A percentile compares a stretch with the other conserved stretches of the same genome.
Evolutionary conservation across 1,140 invertebrate genomes (phyloP).

Genomic region (Drosophila leontia): DNA sequence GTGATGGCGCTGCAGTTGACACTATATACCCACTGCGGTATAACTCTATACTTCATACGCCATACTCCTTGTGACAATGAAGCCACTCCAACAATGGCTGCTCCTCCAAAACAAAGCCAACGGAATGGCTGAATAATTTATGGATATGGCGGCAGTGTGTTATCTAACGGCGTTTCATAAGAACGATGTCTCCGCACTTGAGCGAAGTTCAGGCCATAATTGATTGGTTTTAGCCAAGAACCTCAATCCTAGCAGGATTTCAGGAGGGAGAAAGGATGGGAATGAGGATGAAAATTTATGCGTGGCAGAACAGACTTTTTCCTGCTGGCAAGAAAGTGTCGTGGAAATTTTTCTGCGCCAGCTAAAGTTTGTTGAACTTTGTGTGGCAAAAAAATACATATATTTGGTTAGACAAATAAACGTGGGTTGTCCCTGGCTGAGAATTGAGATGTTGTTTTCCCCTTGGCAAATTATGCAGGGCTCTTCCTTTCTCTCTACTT

Average conservation of each 20-base stretch:
- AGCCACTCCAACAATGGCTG: conserved; percentile 41
- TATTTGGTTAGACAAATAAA: conserved; percentile 35
- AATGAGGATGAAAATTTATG: conserved; percentile 45
- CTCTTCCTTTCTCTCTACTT: neutral
- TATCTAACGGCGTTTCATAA: conserved; percentile 67
- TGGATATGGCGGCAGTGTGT: conserved; percentile 61
- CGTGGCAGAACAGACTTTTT: conserved; percentile 33
- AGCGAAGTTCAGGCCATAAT: conserved; percentile 44
- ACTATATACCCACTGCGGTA: conserved; percentile 27
- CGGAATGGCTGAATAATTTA: conserved; percentile 61
- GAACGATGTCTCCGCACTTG: conserved; percentile 29
- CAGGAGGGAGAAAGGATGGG: neutral
- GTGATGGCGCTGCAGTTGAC: conserved; percentile 18
- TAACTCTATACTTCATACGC: neutral
- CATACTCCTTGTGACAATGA: conserved; percentile 39
- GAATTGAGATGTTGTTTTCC: conserved; percentile 1
- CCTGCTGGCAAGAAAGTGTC: conserved; percentile 6
- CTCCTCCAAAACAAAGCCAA: conserved; percentile 33
- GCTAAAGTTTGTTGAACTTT: conserved; percentile 68
- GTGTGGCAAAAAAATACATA: neutral
- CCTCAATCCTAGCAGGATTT: conserved; percentile 28
- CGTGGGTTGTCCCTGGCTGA: conserved; percentile 1
- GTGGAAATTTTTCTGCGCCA: conserved; percentile 31
- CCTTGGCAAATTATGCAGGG: neutral
- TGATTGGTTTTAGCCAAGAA: conserved; percentile 55